A percentile compares a stretch with the other conserved stretches of the same genome.
Conservation (phyloP, 2,888 invertebrate species). For the Orchesellides sinensis region DNA sequence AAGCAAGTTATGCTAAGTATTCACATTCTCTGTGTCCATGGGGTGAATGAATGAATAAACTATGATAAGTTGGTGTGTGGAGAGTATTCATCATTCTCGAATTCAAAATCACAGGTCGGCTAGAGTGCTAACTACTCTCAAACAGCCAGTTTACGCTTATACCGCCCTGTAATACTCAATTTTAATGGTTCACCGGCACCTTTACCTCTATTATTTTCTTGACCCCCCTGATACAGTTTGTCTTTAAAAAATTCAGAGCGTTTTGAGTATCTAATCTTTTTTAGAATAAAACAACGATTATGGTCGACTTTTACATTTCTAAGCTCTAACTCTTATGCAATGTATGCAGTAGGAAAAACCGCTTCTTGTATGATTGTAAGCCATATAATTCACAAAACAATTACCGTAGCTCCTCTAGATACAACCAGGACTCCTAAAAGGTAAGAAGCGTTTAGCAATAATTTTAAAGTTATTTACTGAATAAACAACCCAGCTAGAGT, state of each 20-base stretch:
- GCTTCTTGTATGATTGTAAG: too few relatives aligned
- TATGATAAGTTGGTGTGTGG: constrained; percentile 65
- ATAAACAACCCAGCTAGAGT: too few relatives aligned
- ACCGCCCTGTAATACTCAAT: constrained; percentile 72
- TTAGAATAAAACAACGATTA: too few relatives aligned
- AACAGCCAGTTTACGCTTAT: constrained; percentile 66
- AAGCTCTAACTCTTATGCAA: too few relatives aligned
- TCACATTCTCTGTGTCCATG: constrained; percentile 30
- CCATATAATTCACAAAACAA: too few relatives aligned
- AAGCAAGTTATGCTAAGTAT: constrained; percentile 42
- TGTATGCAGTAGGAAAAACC: too few relatives aligned
- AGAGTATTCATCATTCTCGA: constrained; percentile 73
- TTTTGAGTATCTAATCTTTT: not conserved
- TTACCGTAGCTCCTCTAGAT: too few relatives aligned
- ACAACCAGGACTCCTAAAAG: too few relatives aligned
- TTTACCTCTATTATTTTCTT: constrained; percentile 57
- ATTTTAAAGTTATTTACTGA: too few relatives aligned
- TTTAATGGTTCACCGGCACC: constrained; percentile 60
- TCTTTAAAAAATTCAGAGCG: constrained; percentile 19
- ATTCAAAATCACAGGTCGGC: constrained; percentile 74
- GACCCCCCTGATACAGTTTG: constrained; percentile 54
- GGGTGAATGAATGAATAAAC: constrained; percentile 44
- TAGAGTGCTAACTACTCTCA: constrained; percentile 72
- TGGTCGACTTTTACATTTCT: too few relatives aligned
- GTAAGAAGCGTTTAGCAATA: too few relatives aligned